Conservation (phyloP, 2,888 invertebrate genomes). For the Zhengitettix transpicula region DNA sequence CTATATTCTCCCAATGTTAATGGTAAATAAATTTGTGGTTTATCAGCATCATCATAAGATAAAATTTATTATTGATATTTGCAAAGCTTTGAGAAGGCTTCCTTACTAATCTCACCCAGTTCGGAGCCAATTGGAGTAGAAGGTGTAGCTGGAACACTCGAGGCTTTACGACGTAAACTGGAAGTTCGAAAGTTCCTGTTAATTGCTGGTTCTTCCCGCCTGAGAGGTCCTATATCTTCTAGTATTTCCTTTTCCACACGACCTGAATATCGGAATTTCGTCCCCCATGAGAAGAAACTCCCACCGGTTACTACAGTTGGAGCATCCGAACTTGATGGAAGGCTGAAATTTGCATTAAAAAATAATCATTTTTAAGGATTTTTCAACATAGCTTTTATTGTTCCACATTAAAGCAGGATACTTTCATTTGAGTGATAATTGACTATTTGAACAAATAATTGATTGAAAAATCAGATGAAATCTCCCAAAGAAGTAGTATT, state of each 20-base stretch:
- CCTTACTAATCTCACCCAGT: conserved; percentile 32
- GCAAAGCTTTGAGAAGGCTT: not conserved
- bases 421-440: too few relatives aligned
- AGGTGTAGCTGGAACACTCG: conserved; percentile 74
- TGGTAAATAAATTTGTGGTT: too few relatives aligned
- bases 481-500: too few relatives aligned
- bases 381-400: too few relatives aligned
- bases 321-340: conserved; percentile 67
- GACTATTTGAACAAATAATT: too few relatives aligned
- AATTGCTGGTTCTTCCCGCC: conserved; percentile 34
- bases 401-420: too few relatives aligned
- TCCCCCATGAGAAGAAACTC: conserved; percentile 84
- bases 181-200: conserved; percentile 22
- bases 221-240: conserved; percentile 49
- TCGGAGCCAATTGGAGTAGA: conserved; percentile 64
- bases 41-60: too few relatives aligned
- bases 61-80: too few relatives aligned
- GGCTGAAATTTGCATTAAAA: not conserved
- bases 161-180: conserved; percentile 56
- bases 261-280: conserved; percentile 82
- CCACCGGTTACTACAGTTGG: conserved; percentile 73
- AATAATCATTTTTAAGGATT: not conserved
- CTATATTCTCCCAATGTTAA: too few relatives aligned
- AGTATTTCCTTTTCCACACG: conserved; percentile 83
- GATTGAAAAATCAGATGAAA: too few relatives aligned